Percentiles rank a stretch among this genome's conserved stretches.
phyloP scores from a whole-genome alignment of 2,888 invertebrate genomes.

The Lasioglossum villosulum region DNA sequence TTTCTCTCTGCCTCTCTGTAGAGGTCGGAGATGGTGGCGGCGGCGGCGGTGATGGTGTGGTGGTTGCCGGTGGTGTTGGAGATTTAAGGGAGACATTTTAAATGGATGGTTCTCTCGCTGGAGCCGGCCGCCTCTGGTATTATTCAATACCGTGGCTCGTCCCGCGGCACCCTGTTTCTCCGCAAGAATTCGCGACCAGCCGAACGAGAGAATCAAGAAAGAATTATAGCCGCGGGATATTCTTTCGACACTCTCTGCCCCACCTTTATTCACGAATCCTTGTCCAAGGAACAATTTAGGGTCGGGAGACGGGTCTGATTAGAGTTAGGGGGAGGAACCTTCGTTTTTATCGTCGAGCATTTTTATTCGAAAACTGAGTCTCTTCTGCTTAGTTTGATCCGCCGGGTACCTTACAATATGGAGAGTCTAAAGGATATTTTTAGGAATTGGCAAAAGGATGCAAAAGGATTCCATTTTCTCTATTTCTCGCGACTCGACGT shows the following conservation, averaged over 20 bases:
- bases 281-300: neutral
- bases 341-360: neutral
- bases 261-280: neutral
- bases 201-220: slow-evolving; percentile 47
- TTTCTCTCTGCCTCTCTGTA: slow-evolving; percentile 10
- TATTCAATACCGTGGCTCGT: slow-evolving; percentile 73
- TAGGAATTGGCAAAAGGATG: neutral
- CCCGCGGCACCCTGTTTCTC: slow-evolving; percentile 60
- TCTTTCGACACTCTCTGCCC: slow-evolving; percentile 1
- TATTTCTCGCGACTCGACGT: fast-evolving
- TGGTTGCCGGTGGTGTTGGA: slow-evolving; percentile 75
- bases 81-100: slow-evolving; percentile 81
- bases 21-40: slow-evolving; percentile 46
- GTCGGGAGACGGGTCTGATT: neutral
- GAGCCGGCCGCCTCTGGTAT: slow-evolving; percentile 70
- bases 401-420: no score
- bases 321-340: neutral
- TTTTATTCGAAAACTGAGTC: neutral
- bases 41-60: slow-evolving; percentile 75
- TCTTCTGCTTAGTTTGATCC: neutral
- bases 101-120: slow-evolving; percentile 84
- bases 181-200: slow-evolving; percentile 66
- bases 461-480: no score
- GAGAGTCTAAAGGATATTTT: neutral
- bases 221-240: slow-evolving; percentile 22